These are phyloP conservation scores for Cardiocondyla obscurior DNA, from an alignment of 1,140 invertebrate species.

Conservation along the genomic window DNA sequence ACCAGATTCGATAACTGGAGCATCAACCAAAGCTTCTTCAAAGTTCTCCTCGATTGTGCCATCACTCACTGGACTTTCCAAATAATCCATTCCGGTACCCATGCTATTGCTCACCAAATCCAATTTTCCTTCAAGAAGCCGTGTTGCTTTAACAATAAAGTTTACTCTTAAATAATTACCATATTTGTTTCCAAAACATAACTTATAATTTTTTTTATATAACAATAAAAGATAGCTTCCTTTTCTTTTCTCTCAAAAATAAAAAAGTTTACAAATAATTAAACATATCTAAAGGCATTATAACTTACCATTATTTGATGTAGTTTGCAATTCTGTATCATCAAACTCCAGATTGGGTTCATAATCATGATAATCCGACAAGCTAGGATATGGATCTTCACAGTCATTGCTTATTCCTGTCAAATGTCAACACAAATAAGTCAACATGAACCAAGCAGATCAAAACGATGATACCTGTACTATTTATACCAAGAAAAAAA, in stretches of 20 bases:
- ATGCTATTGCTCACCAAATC: conserved; percentile 81
- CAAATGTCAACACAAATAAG: conserved; percentile 36
- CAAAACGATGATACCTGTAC: conserved; percentile 24
- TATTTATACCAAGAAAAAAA: conserved; percentile 8
- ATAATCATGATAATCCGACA: conserved; percentile 96
- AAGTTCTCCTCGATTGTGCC: conserved; percentile 97
- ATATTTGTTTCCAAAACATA: neutral
- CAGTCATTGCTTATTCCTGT: conserved; percentile 84
- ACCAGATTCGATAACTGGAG: conserved; percentile 84
- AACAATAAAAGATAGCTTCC: neutral
- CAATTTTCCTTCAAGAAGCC: conserved; percentile 85
- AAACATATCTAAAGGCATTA: neutral
- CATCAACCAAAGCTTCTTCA: conserved; percentile 93
- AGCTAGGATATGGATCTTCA: conserved; percentile 94
- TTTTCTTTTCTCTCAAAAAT: neutral
- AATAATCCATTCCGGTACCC: conserved; percentile 85
- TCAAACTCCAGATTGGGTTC: conserved; percentile 98
- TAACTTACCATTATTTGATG: conserved; percentile 78
- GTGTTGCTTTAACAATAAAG: conserved; percentile 71
- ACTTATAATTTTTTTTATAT: neutral
- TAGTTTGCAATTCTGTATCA: conserved; percentile 92
- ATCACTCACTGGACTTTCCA: conserved; percentile 92
- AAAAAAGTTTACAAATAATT: neutral
- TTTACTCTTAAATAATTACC: neutral
- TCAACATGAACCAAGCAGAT: neutral